phyloP scores from a whole-genome alignment of 1,140 invertebrate genomes.

The Subanguina moxae region DNA sequence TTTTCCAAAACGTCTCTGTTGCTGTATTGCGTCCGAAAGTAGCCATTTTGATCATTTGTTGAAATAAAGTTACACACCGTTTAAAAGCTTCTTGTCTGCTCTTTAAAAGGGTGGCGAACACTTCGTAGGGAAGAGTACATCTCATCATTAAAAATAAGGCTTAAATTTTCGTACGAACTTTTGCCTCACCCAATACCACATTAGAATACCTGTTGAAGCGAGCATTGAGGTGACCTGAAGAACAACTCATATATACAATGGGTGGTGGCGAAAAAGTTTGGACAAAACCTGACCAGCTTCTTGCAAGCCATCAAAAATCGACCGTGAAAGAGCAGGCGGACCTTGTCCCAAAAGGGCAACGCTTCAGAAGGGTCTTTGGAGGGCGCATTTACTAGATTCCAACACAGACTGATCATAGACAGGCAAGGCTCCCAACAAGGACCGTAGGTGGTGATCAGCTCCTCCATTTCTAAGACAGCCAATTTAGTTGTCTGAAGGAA shows the following conservation, averaged over 20 bases:
- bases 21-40: too few species aligned
- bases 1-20: too few species aligned
- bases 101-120: too few species aligned
- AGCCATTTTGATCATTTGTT: too few species aligned
- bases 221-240: slow-evolving; percentile 50
- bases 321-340: slow-evolving; percentile 77
- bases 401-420: slow-evolving; percentile 84
- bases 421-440: slow-evolving; percentile 97
- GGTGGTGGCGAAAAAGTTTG: slow-evolving; percentile 85
- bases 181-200: neutral
- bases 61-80: too few species aligned
- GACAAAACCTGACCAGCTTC: slow-evolving; percentile 79
- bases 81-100: too few species aligned
- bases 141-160: too few species aligned
- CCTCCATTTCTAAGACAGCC: slow-evolving; percentile 75
- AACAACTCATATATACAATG: too few species aligned
- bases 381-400: slow-evolving; percentile 74
- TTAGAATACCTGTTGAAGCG: slow-evolving; percentile 29
- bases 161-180: too few species aligned
- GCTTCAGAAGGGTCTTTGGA: slow-evolving; percentile 87
- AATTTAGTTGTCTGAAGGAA: neutral
- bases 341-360: slow-evolving; percentile 95
- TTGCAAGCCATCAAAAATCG: slow-evolving; percentile 78
- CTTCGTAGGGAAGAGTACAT: too few species aligned
- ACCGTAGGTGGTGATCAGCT: slow-evolving; percentile 85